phyloP scores from a whole-genome alignment of 2,797 vertebrate genomes.

The Cyclopterus lumpus region DNA sequence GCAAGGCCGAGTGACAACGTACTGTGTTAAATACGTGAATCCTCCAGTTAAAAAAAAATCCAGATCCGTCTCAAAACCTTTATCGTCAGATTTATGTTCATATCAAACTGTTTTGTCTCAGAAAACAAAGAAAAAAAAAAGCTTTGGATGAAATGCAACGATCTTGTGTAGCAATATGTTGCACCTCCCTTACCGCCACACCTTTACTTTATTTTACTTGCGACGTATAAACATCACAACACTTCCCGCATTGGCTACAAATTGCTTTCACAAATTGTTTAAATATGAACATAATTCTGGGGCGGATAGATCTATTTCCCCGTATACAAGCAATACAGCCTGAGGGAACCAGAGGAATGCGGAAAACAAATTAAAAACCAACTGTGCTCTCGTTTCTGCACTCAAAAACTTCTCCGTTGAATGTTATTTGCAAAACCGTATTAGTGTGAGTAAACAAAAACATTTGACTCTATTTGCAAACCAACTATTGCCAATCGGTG shows the following conservation, averaged over 20 bases:
- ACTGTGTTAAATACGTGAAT: not conserved
- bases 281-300: constrained; percentile 21
- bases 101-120: not conserved
- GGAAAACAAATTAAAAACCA: not conserved
- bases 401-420: not conserved
- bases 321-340: constrained; percentile 1
- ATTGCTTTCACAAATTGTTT: not conserved
- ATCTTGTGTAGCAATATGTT: not conserved
- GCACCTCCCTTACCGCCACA: not conserved
- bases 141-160: not conserved
- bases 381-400: constrained; percentile 5
- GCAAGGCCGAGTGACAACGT: constrained; percentile 4
- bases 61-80: constrained; percentile 1
- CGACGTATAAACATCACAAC: not conserved
- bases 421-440: not conserved
- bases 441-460: constrained; percentile 9
- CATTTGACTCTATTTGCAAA: not conserved
- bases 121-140: no score
- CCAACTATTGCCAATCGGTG: not conserved
- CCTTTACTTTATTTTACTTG: not conserved
- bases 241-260: not conserved
- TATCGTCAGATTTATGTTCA: constrained; percentile 4
- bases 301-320: not conserved
- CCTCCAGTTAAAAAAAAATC: constrained; percentile 2
- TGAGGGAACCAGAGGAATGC: constrained; percentile 8